Evolutionary conservation across 2,888 invertebrate genomes (phyloP), one percentile per base, ranked within the genome.

Genomic region (Lepeophtheirus nordmannii): DNA sequence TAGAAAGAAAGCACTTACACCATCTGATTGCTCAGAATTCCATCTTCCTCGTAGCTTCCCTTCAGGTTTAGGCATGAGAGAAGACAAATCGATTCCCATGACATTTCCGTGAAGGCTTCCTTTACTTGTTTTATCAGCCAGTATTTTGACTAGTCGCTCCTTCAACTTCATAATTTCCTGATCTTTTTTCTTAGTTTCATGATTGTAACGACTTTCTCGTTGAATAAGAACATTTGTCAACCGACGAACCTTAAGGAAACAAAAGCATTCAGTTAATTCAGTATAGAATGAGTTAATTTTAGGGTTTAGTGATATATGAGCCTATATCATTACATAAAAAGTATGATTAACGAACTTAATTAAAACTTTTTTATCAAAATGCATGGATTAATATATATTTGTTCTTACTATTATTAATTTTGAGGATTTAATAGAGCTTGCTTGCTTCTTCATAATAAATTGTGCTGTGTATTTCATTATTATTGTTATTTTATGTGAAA

Each of bases 111-210:
- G 37, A 10, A 22, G 11, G 11, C 30, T 23, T 10, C 39, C 39
- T 10, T 60, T 60, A 2, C 11, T 17, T 30, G 23, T 53, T 56
- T 46, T 53, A 10, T 62, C 62, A 1, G 63, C 23, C 30, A 63
- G 12, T 10, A 61, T 38, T 38, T 61, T 66, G 23, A 66, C 37
- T 17, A 66, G 22, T 46, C 60, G 37, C 7, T 66, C 66, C 11
- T 66, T 66, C 17, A 66, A 41, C 40, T 66, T 66, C 17, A 20
- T 17, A 14, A 58, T 17, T 30, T 66, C 66, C 10, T 60, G 66
- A 17, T 66, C 66, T 37, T 58, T 60, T 40, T 40, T 59, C 11
- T 40, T 37, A 14, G 22, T 53, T 40, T 66, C 66, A 60, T 66
- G 66, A 41, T 41, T 59, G 17, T 61, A 66, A 14, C 40, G 58